Conservation (phyloP, 2,888 invertebrate genomes). For the Hypselothyrea guttata region DNA sequence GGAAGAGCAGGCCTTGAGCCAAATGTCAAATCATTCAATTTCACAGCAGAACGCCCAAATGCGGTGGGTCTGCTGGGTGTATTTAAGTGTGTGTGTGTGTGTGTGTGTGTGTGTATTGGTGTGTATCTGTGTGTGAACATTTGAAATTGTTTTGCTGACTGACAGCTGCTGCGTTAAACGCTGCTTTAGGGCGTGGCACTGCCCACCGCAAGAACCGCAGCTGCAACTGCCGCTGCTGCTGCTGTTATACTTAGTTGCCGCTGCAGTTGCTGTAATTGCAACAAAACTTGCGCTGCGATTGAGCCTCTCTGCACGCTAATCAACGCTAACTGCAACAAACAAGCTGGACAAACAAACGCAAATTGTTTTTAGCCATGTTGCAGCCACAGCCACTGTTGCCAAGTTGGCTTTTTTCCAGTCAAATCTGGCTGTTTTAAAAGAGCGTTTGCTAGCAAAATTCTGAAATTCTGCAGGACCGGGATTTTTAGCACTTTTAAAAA, state of each 20-base stretch:
- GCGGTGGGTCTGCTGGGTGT: slow-evolving; percentile 58
- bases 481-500: no score
- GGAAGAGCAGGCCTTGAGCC: slow-evolving; percentile 21
- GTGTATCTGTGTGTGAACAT: slow-evolving; percentile 45
- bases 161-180: slow-evolving; percentile 63
- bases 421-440: no score
- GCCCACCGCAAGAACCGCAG: slow-evolving; percentile 35
- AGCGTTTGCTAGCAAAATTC: no score
- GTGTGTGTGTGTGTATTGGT: slow-evolving; percentile 5
- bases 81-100: slow-evolving; percentile 17
- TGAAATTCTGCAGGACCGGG: no score
- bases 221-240: slow-evolving; percentile 31
- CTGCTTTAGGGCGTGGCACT: slow-evolving; percentile 57
- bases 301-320: slow-evolving; percentile 64
- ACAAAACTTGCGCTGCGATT: slow-evolving; percentile 33
- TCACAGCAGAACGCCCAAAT: slow-evolving; percentile 62
- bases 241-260: slow-evolving; percentile 25
- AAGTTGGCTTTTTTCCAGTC: no score
- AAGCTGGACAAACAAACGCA: slow-evolving; percentile 77
- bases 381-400: no score
- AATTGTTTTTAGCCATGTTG: slow-evolving; percentile 68
- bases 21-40: slow-evolving; percentile 71
- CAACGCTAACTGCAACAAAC: slow-evolving; percentile 78
- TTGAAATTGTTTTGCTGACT: slow-evolving; percentile 76
- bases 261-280: slow-evolving; percentile 54